Percentiles rank a stretch among this genome's conserved stretches.
Evolutionary conservation across 1,140 invertebrate genomes (phyloP).

Genomic region (Cecropterus lyciades): DNA sequence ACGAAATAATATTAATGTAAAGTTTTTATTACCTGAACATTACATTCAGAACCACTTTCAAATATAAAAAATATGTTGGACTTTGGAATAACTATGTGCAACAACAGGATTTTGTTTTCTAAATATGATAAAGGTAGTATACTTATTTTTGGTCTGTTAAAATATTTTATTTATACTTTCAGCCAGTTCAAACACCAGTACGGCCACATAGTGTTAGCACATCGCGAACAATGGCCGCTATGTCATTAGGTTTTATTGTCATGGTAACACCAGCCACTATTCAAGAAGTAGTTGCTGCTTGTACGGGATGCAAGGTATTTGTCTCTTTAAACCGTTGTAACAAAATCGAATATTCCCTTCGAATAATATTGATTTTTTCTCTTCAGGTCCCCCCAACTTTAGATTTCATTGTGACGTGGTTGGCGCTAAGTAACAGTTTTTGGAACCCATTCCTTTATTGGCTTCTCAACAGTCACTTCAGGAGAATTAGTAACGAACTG

Average conservation of each 20-base stretch:
- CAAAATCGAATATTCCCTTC: neutral
- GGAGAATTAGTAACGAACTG: slow-evolving; percentile 90
- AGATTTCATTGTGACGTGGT: slow-evolving; percentile 93
- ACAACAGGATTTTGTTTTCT: too few species aligned
- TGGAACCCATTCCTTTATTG: slow-evolving; percentile 96
- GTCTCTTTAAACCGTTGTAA: slow-evolving; percentile 16
- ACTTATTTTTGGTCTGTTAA: neutral
- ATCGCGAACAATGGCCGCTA: slow-evolving; percentile 94
- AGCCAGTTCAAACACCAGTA: slow-evolving; percentile 85
- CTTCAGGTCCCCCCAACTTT: slow-evolving; percentile 89
- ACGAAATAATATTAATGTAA: too few species aligned
- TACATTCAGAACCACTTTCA: too few species aligned
- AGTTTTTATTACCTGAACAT: too few species aligned
- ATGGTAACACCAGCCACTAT: slow-evolving; percentile 95
- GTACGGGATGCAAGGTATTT: slow-evolving; percentile 88
- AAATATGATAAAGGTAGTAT: neutral
- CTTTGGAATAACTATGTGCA: too few species aligned
- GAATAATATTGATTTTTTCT: slow-evolving; percentile 41
- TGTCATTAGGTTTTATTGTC: slow-evolving; percentile 94
- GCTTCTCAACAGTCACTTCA: slow-evolving; percentile 93
- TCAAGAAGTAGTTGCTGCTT: slow-evolving; percentile 94
- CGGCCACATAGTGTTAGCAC: slow-evolving; percentile 90
- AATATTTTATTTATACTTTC: slow-evolving; percentile 33
- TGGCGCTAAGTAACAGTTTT: slow-evolving; percentile 93
- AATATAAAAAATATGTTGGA: too few species aligned